Percentiles rank a stretch among this genome's conserved stretches.
Conservation (phyloP, 2,797 vertebrate genomes). For the Nyctalus aviator region DNA sequence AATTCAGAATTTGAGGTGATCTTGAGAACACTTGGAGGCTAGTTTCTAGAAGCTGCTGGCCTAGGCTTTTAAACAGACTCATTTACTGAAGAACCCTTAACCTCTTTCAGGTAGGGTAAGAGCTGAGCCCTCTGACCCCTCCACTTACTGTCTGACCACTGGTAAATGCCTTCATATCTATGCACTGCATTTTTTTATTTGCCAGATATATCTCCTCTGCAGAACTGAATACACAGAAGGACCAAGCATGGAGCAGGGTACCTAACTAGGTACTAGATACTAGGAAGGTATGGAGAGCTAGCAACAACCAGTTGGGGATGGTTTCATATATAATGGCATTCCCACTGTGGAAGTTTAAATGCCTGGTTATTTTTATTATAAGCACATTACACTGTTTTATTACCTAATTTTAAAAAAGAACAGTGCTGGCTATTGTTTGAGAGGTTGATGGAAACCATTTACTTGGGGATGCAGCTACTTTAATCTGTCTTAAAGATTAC, state of each 20-base stretch:
- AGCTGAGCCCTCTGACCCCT: neutral
- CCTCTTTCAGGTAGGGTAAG: neutral
- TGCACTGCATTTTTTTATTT: neutral
- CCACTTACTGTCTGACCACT: neutral
- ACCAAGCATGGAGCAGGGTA: neutral
- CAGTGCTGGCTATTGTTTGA: constrained; percentile 4
- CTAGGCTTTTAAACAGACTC: constrained; percentile 52
- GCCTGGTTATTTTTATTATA: neutral
- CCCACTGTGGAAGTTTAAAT: constrained; percentile 11
- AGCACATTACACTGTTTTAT: neutral
- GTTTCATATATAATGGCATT: neutral
- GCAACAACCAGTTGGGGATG: neutral
- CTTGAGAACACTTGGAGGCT: neutral
- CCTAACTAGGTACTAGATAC: neutral
- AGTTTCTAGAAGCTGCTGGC: constrained; percentile 39
- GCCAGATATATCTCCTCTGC: neutral
- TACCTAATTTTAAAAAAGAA: neutral
- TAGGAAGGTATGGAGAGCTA: neutral
- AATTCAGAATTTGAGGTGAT: constrained; percentile 49
- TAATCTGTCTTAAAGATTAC: constrained; percentile 85
- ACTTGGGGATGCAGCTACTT: neutral
- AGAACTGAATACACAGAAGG: neutral
- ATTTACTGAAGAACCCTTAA: neutral
- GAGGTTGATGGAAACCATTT: neutral
- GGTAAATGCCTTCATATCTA: neutral